Conservation (phyloP, 2,888 invertebrate genomes). For the Drosophila anceps region DNA sequence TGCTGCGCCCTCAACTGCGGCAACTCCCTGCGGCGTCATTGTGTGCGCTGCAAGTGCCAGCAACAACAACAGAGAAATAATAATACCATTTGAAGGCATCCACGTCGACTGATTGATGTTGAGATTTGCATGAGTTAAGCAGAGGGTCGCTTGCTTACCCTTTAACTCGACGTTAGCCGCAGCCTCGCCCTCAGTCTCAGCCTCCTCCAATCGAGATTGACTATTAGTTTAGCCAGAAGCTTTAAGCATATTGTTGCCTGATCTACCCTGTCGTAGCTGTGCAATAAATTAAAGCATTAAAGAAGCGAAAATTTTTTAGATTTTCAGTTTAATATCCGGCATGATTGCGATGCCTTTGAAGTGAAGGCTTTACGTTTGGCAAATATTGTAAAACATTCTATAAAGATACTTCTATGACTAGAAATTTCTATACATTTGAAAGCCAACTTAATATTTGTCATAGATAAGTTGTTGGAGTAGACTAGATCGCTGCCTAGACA, state of each 20-base stretch:
- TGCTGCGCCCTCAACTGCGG: neutral
- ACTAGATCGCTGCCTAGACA: neutral
- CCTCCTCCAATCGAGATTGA: conserved; percentile 29
- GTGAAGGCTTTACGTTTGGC: neutral
- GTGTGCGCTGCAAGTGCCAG: conserved; percentile 55
- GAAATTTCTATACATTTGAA: neutral
- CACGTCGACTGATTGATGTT: conserved; percentile 55
- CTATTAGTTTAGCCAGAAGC: conserved; percentile 33
- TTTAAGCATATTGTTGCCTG: conserved; percentile 25
- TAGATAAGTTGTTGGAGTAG: neutral
- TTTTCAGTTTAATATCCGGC: conserved; percentile 18
- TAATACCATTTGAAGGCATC: conserved; percentile 67
- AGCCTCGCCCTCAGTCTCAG: neutral
- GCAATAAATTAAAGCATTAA: neutral
- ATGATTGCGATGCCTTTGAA: neutral
- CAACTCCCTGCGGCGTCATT: conserved; percentile 73
- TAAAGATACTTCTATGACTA: neutral
- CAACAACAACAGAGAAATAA: conserved; percentile 15
- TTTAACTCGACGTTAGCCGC: conserved; percentile 15
- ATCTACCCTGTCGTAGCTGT: neutral
- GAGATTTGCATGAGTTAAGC: conserved; percentile 28
- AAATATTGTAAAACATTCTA: neutral
- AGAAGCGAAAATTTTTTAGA: neutral
- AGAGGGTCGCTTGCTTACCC: conserved; percentile 8
- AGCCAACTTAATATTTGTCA: neutral